Evolutionary conservation across 2,888 invertebrate species (phyloP).

Genomic region (Glyphotaelius pellucidus): DNA sequence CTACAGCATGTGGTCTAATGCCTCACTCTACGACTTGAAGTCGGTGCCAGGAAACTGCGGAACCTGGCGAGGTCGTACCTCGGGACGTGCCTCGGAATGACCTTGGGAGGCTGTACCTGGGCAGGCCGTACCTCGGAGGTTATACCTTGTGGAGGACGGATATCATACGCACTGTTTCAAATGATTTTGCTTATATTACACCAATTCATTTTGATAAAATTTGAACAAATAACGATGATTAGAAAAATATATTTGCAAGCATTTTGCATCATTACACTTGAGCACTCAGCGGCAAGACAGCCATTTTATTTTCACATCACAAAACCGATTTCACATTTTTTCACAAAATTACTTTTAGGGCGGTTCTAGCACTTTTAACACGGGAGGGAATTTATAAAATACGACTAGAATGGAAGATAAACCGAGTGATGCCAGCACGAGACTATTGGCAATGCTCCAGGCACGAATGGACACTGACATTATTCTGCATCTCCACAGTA

Average conservation of each 20-base stretch:
- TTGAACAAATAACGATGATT: conserved; percentile 17
- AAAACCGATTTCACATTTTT: conserved; percentile 38
- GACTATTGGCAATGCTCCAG: conserved; percentile 12
- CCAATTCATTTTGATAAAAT: conserved; percentile 30
- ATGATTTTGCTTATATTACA: conserved; percentile 33
- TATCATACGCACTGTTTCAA: conserved; percentile 39
- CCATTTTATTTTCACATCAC: conserved; percentile 53
- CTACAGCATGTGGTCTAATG: conserved; percentile 46
- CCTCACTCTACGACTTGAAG: conserved; percentile 62
- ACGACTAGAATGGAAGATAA: conserved; percentile 12
- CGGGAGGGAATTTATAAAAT: conserved; percentile 17
- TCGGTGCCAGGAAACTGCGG: conserved; percentile 43
- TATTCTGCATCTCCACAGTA: conserved; percentile 31
- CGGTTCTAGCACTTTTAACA: conserved; percentile 43
- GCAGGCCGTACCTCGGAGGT: conserved; percentile 6
- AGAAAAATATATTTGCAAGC: conserved; percentile 33
- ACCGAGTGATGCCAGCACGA: background rate
- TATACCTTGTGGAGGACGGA: conserved; percentile 21
- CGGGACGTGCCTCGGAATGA: background rate
- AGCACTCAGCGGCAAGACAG: conserved; percentile 47
- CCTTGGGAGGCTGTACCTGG: background rate
- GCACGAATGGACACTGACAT: conserved; percentile 29
- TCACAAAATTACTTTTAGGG: conserved; percentile 43
- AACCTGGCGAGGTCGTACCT: background rate
- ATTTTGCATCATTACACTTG: conserved; percentile 41